phyloP scores from a whole-genome alignment of 1,140 invertebrate genomes.

The Cyclargus thomasi region DNA sequence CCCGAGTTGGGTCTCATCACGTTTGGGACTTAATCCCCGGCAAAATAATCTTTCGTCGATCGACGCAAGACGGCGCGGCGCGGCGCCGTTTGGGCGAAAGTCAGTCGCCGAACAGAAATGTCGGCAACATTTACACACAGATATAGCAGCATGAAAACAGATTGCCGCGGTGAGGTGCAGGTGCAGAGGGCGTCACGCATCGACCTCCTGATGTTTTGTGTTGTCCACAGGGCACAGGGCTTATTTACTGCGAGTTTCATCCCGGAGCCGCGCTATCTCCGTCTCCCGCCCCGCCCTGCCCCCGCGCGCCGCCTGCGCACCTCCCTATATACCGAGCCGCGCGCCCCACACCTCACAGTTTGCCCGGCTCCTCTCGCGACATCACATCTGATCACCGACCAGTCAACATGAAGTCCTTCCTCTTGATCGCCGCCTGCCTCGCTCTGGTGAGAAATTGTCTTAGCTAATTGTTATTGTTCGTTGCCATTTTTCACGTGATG shows the following conservation, averaged over 20 bases:
- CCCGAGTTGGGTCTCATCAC: too few species aligned
- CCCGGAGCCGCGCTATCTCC: constrained; percentile 23
- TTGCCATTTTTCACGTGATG: too few species aligned
- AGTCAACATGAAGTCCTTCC: constrained; percentile 42
- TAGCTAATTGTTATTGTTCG: too few species aligned
- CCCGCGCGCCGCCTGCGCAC: neutral
- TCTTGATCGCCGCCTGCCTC: constrained; percentile 47
- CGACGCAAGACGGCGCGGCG: too few species aligned
- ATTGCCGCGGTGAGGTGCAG: neutral
- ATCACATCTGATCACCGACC: neutral
- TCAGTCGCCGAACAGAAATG: too few species aligned
- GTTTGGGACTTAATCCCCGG: too few species aligned
- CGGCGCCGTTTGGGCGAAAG: too few species aligned
- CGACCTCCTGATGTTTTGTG: constrained; percentile 24
- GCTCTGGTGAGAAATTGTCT: constrained; percentile 43
- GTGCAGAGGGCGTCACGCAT: neutral
- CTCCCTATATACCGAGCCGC: constrained; percentile 26
- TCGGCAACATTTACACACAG: too few species aligned
- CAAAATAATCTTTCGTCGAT: too few species aligned
- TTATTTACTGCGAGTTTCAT: constrained; percentile 32
- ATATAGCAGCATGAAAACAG: neutral
- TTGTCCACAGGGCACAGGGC: constrained; percentile 34
- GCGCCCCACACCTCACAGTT: constrained; percentile 20
- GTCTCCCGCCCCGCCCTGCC: constrained; percentile 8
- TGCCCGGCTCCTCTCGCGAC: constrained; percentile 5